phyloP scores from a whole-genome alignment of 2,113 vertebrate genomes.

The Gallinago media region DNA sequence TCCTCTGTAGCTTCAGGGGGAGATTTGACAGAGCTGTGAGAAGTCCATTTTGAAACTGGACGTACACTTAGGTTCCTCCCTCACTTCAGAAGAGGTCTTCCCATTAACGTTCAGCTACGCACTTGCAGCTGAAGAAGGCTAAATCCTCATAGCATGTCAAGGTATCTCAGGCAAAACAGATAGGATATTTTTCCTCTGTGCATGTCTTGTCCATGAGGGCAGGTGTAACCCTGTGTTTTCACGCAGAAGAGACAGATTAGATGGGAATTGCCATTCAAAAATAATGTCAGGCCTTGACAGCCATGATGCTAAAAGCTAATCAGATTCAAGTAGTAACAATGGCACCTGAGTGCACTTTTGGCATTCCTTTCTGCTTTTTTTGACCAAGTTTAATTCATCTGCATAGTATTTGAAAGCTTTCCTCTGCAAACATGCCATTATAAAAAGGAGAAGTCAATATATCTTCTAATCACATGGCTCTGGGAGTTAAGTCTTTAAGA shows the following conservation, averaged over 20 bases:
- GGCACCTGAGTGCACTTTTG: background rate
- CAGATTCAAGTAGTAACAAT: background rate
- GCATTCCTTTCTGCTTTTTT: slow-evolving; percentile 1
- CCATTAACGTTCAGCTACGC: background rate
- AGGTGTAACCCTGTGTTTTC: background rate
- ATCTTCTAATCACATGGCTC: background rate
- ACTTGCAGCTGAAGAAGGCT: background rate
- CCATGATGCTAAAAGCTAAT: background rate
- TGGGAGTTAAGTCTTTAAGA: background rate
- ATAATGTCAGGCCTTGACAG: background rate
- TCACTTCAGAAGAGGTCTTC: background rate
- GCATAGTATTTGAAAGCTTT: background rate
- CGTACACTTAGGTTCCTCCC: background rate
- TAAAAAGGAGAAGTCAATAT: background rate
- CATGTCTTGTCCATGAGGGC: background rate
- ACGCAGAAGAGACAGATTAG: background rate
- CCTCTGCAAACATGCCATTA: background rate
- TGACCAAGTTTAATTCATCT: background rate
- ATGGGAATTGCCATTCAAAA: background rate
- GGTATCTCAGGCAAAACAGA: background rate
- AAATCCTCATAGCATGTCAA: background rate
- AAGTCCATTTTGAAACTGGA: background rate
- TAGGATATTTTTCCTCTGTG: background rate
- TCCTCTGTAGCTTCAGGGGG: background rate
- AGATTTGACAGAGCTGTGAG: background rate